phyloP scores from a whole-genome alignment of 2,113 vertebrate species.

The Nothoprocta perdicaria region DNA sequence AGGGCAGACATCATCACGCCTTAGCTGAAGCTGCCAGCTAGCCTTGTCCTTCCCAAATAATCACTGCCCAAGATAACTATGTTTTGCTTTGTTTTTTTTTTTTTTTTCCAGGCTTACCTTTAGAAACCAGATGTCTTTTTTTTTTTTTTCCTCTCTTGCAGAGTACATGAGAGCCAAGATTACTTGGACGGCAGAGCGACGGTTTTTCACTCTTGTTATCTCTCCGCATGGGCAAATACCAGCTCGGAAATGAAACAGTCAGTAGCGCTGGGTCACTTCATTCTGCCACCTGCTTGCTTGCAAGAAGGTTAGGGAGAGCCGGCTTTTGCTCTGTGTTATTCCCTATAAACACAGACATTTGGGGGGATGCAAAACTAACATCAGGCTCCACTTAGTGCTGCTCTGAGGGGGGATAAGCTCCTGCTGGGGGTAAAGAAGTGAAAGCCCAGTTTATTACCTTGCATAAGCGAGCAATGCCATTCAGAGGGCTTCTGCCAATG shows the following conservation, averaged over 20 bases:
- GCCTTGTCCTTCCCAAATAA: background rate
- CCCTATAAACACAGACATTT: background rate
- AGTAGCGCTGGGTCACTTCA: constrained; percentile 72
- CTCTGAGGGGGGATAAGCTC: background rate
- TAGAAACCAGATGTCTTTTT: constrained; percentile 6
- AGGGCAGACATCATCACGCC: background rate
- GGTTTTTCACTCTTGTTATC: constrained; percentile 78
- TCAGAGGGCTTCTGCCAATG: background rate
- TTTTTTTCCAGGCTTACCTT: background rate
- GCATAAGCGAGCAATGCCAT: fast-evolving
- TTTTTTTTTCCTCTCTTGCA: constrained; percentile 47
- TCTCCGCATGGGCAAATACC: constrained; percentile 46
- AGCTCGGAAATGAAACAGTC: background rate
- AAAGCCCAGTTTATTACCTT: background rate
- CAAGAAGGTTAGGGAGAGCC: constrained; percentile 78
- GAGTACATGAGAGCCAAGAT: constrained; percentile 76
- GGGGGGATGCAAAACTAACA: background rate
- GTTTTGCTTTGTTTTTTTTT: background rate
- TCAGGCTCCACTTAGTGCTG: background rate
- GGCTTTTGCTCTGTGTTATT: background rate
- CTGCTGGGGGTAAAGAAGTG: background rate
- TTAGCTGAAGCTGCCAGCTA: background rate
- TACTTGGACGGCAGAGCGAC: constrained; percentile 80
- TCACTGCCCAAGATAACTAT: background rate
- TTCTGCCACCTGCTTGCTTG: constrained; percentile 79